A percentile compares a stretch with the other conserved stretches of the same genome.
Evolutionary conservation across 2,888 invertebrate species (phyloP).

Genomic region (Rosalia funebris): DNA sequence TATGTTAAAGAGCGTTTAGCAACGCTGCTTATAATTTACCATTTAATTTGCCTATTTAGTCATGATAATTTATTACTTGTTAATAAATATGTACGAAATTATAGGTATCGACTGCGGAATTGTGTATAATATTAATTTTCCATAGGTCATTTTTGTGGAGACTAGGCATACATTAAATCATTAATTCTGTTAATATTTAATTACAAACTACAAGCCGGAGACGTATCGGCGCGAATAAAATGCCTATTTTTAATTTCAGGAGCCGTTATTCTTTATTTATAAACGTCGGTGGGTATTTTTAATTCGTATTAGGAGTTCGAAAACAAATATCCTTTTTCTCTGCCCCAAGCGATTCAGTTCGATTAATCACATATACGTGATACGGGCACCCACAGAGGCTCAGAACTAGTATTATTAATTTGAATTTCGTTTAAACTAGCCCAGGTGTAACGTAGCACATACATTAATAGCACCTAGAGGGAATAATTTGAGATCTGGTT

Average conservation of each 20-base stretch:
- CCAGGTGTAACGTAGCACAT: not conserved
- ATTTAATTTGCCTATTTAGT: constrained; percentile 27
- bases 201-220: not conserved
- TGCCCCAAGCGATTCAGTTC: not conserved
- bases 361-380: not conserved
- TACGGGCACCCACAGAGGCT: not conserved
- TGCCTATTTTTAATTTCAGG: constrained; percentile 3
- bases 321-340: not conserved
- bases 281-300: not conserved
- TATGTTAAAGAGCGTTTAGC: constrained; percentile 22
- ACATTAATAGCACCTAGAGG: not conserved
- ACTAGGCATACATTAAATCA: too few relatives aligned
- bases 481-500: too few relatives aligned
- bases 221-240: not conserved
- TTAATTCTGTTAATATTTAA: not conserved
- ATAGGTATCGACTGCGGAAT: constrained; percentile 27
- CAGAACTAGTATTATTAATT: not conserved
- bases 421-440: not conserved
- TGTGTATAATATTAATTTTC: constrained; percentile 3
- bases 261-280: not conserved
- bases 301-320: not conserved
- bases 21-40: constrained; percentile 22
- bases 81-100: constrained; percentile 35
- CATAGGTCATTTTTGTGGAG: not conserved
- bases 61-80: constrained; percentile 32